Evolutionary conservation across 1,140 invertebrate genomes (phyloP), one percentile per base, ranked within the genome.

Genomic region (Lasioglossum baleicum): DNA sequence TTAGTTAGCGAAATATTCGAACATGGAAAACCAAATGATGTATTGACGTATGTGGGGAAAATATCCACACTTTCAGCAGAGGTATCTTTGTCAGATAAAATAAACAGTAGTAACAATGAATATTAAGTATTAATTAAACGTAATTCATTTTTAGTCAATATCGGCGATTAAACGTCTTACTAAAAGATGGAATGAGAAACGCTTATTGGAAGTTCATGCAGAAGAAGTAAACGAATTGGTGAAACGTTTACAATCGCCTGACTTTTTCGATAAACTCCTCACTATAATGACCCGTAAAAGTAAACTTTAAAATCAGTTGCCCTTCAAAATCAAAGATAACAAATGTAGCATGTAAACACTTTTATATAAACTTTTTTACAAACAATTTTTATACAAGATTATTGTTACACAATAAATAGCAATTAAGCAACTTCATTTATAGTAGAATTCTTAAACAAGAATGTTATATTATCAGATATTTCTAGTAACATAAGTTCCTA

Each of bases 1-100:
- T 94, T 99, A 60, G 94, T 98, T 0, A 95, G 96, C 56, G 93
- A 95, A 89, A 90, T 98, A 13, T 95, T 95, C 73, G 94, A 87
- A 71, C 3, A 81, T 56, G 71, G 84, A 22, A 31, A 75, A 22
- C 85, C 86, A 13, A 40, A 91, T 48, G 80, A 88, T 82, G 74
- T 91, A 40, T 91, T 90, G 90, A 42, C 42, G 51, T 66, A 88
- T 79, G 51, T 91, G 56, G 64, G 82, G 42, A 78, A 82, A 15
- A 72, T 91, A 67, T 75, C 84, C 72, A 56, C 75, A 42, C 73
- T 91, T 53, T 90, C 90, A 26, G 72, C 51, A 81, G 70, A 91
- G 83, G 90, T 91, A 87, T 63, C 63, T 76, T 81, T 76, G 67
- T 22, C 26, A 42, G 35, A 68, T 60, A 80, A 60, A 2, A 44